Evolutionary conservation across 1,140 invertebrate species (phyloP).

Genomic region (Magallana angulata): DNA sequence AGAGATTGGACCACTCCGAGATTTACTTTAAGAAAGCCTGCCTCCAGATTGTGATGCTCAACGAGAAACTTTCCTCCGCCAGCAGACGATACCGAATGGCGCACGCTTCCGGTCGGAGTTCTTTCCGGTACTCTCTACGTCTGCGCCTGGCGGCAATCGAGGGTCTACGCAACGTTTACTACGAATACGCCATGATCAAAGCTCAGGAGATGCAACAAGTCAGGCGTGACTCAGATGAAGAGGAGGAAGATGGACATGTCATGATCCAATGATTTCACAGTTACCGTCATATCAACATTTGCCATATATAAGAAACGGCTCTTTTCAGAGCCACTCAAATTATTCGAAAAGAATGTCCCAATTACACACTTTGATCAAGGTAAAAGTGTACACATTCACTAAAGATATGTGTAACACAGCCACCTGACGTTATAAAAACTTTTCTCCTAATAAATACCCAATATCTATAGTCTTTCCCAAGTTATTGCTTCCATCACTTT

Average conservation of each 20-base stretch:
- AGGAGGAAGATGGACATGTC: not conserved
- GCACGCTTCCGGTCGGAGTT: slow-evolving; percentile 53
- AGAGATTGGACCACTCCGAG: slow-evolving; percentile 9
- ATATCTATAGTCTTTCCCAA: too few species aligned
- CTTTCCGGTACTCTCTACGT: slow-evolving; percentile 57
- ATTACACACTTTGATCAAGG: not conserved
- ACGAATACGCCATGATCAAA: slow-evolving; percentile 60
- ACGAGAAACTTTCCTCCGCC: slow-evolving; percentile 52
- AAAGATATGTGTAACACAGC: too few species aligned
- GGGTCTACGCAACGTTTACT: slow-evolving; percentile 61
- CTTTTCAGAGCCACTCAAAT: too few species aligned
- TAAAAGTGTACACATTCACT: not conserved
- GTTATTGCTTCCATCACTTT: too few species aligned
- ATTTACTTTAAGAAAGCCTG: slow-evolving; percentile 55
- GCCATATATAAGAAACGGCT: too few species aligned
- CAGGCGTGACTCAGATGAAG: not conserved
- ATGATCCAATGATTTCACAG: not conserved
- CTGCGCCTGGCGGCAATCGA: slow-evolving; percentile 59
- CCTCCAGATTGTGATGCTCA: slow-evolving; percentile 58
- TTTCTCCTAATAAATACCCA: too few species aligned
- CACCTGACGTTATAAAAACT: too few species aligned
- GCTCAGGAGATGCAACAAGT: slow-evolving; percentile 12
- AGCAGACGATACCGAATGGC: slow-evolving; percentile 58
- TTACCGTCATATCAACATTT: too few species aligned
- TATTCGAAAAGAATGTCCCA: not conserved